Evolutionary conservation across 2,113 vertebrate species (phyloP).

Genomic region (Axis porcinus): DNA sequence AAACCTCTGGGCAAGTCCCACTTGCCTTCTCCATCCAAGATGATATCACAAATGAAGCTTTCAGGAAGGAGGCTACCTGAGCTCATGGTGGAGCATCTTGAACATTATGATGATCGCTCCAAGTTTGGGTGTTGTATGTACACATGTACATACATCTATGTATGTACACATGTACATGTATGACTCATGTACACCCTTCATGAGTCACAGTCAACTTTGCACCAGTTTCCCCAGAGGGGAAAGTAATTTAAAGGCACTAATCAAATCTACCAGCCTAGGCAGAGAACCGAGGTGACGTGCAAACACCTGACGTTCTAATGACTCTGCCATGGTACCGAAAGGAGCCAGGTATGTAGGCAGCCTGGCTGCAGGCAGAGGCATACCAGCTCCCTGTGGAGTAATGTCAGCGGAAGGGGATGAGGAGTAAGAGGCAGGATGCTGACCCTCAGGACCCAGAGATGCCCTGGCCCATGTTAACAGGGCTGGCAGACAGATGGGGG

Average conservation of each 20-base stretch:
- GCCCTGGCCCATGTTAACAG: slow-evolving; percentile 5
- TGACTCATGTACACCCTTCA: neutral
- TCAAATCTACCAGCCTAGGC: neutral
- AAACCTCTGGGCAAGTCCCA: neutral
- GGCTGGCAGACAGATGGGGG: slow-evolving; percentile 41
- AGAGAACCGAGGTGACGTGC: accelerated
- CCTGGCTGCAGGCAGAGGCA: neutral
- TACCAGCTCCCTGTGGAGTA: neutral
- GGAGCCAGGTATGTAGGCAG: neutral
- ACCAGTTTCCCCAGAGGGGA: neutral
- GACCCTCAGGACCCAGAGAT: neutral
- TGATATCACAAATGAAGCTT: accelerated
- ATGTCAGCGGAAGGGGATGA: accelerated
- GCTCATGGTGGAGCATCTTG: neutral
- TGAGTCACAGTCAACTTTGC: neutral
- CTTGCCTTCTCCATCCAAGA: neutral
- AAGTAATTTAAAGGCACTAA: neutral
- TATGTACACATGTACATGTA: too few relatives aligned
- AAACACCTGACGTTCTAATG: neutral
- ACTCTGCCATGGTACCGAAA: accelerated
- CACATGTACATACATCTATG: too few relatives aligned
- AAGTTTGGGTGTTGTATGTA: too few relatives aligned
- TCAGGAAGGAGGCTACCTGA: neutral
- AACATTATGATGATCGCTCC: too few relatives aligned
- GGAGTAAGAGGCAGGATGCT: neutral